These are phyloP conservation scores for Nautilus pompilius DNA, from an alignment of 1,140 invertebrate genomes.

Conservation along the genomic window DNA sequence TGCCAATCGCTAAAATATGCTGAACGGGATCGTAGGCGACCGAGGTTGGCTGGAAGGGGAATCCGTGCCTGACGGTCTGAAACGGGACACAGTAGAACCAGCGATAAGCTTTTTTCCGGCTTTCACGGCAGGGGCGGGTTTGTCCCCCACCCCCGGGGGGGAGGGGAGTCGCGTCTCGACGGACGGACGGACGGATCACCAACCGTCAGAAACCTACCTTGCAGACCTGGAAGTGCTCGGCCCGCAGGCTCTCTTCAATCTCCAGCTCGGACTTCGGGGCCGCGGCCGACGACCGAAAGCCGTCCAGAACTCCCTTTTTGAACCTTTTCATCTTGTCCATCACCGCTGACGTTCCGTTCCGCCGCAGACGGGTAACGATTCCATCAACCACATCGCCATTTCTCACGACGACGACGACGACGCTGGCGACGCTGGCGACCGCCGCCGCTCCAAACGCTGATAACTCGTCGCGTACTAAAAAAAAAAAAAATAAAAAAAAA, in stretches of 20 bases:
- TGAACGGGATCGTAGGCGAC: slow-evolving; percentile 98
- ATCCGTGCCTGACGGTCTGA: slow-evolving; percentile 97
- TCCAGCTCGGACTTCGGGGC: slow-evolving; percentile 42
- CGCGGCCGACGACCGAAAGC: slow-evolving; percentile 39
- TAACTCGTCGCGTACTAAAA: too few relatives aligned
- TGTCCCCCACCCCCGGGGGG: too few relatives aligned
- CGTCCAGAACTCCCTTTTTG: slow-evolving; percentile 42
- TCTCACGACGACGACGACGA: too few relatives aligned
- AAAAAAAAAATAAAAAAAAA: too few relatives aligned
- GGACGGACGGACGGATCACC: too few relatives aligned
- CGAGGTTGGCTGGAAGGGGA: slow-evolving; percentile 94
- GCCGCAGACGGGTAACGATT: background rate
- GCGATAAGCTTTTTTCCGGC: too few relatives aligned
- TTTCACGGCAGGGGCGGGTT: too few relatives aligned
- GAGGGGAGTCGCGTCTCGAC: too few relatives aligned
- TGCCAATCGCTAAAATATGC: slow-evolving; percentile 92
- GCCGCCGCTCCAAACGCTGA: too few relatives aligned
- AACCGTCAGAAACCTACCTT: too few relatives aligned
- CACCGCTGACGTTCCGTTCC: slow-evolving; percentile 1
- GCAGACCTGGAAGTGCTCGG: slow-evolving; percentile 45
- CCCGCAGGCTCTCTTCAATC: slow-evolving; percentile 43
- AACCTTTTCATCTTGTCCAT: slow-evolving; percentile 41
- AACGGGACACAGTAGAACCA: slow-evolving; percentile 50
- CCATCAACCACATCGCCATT: too few relatives aligned
- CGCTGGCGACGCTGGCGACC: too few relatives aligned